A percentile compares a stretch with the other conserved stretches of the same genome.
Conservation (phyloP, 92 coral and sea anemone species). For the Zoanthus sansibaricus region DNA sequence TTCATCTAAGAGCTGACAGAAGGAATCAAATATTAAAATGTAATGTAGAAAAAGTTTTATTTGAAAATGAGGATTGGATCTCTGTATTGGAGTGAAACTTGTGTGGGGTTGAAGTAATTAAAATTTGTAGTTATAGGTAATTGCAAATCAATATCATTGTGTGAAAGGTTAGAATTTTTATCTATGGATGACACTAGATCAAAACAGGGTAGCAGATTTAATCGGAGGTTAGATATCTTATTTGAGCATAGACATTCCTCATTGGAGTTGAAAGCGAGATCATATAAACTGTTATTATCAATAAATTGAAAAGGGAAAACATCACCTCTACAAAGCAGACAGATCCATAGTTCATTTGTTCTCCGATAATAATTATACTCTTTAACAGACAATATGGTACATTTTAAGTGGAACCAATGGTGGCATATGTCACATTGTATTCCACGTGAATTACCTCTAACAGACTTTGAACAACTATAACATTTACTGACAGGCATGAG, state of each 20-base stretch:
- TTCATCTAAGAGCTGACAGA: conserved; percentile 23
- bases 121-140: conserved; percentile 63
- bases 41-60: conserved; percentile 15
- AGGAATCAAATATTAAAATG: conserved; percentile 27
- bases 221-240: conserved; percentile 39
- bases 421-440: conserved; percentile 62
- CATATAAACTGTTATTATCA: conserved; percentile 43
- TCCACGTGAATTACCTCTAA: conserved; percentile 42
- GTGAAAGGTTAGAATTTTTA: conserved; percentile 65
- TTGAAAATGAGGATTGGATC: conserved; percentile 27
- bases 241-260: conserved; percentile 59
- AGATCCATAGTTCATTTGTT: conserved; percentile 44
- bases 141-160: conserved; percentile 58
- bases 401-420: conserved; percentile 65
- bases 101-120: conserved; percentile 62
- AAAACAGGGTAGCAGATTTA: conserved; percentile 58
- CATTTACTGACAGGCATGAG: conserved; percentile 41
- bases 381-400: conserved; percentile 58
- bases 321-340: conserved; percentile 18
- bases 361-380: conserved; percentile 54
- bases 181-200: conserved; percentile 51
- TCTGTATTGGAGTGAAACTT: conserved; percentile 56
- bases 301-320: conserved; percentile 52
- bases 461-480: conserved; percentile 48
- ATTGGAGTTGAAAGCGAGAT: conserved; percentile 59